Conservation (phyloP, 2,797 vertebrate genomes). For the Parotocinclus haroldoi region DNA sequence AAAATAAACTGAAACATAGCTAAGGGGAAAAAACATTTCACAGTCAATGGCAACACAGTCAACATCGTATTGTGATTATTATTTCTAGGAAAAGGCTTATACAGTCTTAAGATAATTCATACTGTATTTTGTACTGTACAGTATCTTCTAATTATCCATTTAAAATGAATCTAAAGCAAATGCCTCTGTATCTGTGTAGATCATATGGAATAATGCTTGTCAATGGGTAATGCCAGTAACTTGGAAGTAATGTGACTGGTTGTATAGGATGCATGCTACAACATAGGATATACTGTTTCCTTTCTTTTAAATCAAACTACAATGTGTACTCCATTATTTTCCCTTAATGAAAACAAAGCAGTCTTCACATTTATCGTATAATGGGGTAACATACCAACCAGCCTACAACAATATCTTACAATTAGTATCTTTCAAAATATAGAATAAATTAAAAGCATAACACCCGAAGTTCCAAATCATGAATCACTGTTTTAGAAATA, state of each 20-base stretch:
- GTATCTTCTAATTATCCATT: constrained; percentile 8
- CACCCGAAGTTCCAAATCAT: background rate
- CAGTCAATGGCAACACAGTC: background rate
- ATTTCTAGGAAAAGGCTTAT: background rate
- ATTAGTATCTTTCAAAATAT: constrained; percentile 16
- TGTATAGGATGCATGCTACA: background rate
- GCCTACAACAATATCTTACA: no score
- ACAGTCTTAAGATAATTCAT: background rate
- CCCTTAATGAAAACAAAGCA: background rate
- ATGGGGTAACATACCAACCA: background rate
- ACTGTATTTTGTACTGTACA: no score
- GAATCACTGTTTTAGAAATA: background rate
- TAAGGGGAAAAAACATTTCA: background rate
- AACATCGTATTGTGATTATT: background rate
- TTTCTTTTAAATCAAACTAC: no score
- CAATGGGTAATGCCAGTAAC: background rate
- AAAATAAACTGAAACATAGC: background rate
- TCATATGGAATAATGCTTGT: background rate
- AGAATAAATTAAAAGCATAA: constrained; percentile 34
- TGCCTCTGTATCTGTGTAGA: background rate
- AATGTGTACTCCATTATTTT: background rate
- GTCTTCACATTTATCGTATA: background rate
- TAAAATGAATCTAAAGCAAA: constrained; percentile 6
- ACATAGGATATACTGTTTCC: no score
- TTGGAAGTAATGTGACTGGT: background rate